Evolutionary conservation across 2,113 vertebrate species (phyloP).

Genomic region (Nycticryphes semicollaris): DNA sequence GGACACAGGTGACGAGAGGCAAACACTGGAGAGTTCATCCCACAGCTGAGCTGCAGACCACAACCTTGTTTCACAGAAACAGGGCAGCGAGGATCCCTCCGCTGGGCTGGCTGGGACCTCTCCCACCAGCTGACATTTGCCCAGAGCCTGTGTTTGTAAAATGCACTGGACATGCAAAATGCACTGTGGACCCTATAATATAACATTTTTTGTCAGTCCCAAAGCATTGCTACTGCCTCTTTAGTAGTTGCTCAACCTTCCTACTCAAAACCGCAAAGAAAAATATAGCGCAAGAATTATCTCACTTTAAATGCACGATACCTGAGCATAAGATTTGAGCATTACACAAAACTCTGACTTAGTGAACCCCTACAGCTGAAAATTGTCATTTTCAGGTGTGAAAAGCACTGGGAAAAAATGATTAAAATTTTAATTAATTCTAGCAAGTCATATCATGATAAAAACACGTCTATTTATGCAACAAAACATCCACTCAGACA

Average conservation of each 20-base stretch:
- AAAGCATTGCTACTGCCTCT: not conserved
- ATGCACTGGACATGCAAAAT: not conserved
- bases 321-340: not conserved
- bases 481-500: constrained; percentile 39
- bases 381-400: not conserved
- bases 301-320: not conserved
- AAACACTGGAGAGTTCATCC: not conserved
- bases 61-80: not conserved
- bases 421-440: constrained; percentile 24
- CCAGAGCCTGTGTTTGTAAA: not conserved
- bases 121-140: not conserved
- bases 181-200: not conserved
- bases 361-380: not conserved
- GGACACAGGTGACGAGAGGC: not conserved
- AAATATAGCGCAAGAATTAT: not conserved
- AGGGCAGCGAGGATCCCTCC: not conserved
- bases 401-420: not conserved
- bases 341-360: not conserved
- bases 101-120: not conserved
- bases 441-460: not conserved
- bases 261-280: not conserved
- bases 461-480: not conserved
- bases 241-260: not conserved
- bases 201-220: not conserved
- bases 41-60: not conserved